phyloP scores from a whole-genome alignment of 2,113 vertebrate species.

The Cathartes aura region DNA sequence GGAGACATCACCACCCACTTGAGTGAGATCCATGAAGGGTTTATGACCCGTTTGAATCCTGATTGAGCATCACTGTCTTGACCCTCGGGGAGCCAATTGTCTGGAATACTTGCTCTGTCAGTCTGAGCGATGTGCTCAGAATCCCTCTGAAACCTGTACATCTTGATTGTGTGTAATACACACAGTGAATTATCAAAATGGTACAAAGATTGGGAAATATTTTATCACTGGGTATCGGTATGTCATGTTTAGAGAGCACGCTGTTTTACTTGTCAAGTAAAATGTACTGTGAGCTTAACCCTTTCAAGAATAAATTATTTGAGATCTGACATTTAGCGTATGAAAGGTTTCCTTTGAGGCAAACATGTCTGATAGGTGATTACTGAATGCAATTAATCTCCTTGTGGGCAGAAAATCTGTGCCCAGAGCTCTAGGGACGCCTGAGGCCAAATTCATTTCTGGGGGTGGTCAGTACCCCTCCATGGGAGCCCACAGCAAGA shows the following conservation, averaged over 20 bases:
- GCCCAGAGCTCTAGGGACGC: not conserved
- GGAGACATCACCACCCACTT: conserved; percentile 82
- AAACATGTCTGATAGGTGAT: not conserved
- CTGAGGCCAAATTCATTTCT: not conserved
- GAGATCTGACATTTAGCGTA: not conserved
- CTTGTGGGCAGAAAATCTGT: not conserved
- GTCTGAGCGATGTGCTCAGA: conserved; percentile 79
- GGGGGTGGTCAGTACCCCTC: not conserved
- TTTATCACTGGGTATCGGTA: not conserved
- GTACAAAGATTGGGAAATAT: conserved; percentile 12
- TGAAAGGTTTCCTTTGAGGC: not conserved
- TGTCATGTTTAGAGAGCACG: not conserved
- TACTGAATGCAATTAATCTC: not conserved
- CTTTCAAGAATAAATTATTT: conserved; percentile 6
- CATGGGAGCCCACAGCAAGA: not conserved
- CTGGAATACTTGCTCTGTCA: conserved; percentile 81
- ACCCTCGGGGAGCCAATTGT: conserved; percentile 82
- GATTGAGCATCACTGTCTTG: conserved; percentile 79
- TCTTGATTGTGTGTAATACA: conserved; percentile 67
- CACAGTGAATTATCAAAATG: conserved; percentile 68
- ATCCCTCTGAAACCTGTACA: conserved; percentile 65
- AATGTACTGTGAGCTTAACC: not conserved
- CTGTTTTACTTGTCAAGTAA: not conserved
- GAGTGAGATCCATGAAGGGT: conserved; percentile 79
- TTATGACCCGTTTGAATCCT: conserved; percentile 85